Percentiles rank a stretch among this genome's conserved stretches.
Conservation (phyloP, 2,113 vertebrate species). For the Onychorhynchus coronatus region DNA sequence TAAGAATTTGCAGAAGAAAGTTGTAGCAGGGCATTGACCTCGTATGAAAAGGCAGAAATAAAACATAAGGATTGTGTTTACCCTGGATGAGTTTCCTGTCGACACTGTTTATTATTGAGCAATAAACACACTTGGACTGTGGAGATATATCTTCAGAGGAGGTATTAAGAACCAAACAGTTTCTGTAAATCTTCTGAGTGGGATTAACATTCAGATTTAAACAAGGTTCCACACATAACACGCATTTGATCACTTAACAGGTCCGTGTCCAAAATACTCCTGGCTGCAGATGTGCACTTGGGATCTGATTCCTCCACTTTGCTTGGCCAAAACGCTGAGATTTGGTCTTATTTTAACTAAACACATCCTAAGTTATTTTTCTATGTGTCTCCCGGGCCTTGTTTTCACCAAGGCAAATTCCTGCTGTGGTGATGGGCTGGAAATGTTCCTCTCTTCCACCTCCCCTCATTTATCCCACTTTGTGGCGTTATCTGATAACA, state of each 20-base stretch:
- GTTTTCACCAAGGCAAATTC: conserved; percentile 6
- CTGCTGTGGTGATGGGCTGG: neutral
- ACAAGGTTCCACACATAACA: conserved; percentile 40
- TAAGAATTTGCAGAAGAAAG: conserved; percentile 36
- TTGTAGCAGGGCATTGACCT: conserved; percentile 44
- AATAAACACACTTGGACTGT: conserved; percentile 70
- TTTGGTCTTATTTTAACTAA: conserved; percentile 59
- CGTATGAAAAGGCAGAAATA: conserved; percentile 54
- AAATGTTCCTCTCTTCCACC: neutral
- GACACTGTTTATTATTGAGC: conserved; percentile 71
- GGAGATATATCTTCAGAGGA: conserved; percentile 64
- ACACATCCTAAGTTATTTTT: conserved; percentile 45
- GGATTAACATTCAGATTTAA: conserved; percentile 62
- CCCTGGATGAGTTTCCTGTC: conserved; percentile 70
- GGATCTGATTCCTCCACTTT: conserved; percentile 21
- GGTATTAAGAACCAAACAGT: conserved; percentile 69
- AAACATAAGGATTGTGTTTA: conserved; percentile 72
- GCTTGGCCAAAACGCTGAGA: conserved; percentile 47
- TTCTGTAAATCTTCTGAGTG: conserved; percentile 70
- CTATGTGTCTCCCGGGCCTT: neutral
- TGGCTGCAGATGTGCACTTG: conserved; percentile 20
- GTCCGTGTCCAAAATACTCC: conserved; percentile 21
- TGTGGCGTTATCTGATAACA: neutral
- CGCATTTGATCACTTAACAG: conserved; percentile 54
- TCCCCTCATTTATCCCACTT: neutral